These are phyloP conservation scores for Antechinus flavipes DNA, from an alignment of 2,113 vertebrate species.

Conservation along the genomic window DNA sequence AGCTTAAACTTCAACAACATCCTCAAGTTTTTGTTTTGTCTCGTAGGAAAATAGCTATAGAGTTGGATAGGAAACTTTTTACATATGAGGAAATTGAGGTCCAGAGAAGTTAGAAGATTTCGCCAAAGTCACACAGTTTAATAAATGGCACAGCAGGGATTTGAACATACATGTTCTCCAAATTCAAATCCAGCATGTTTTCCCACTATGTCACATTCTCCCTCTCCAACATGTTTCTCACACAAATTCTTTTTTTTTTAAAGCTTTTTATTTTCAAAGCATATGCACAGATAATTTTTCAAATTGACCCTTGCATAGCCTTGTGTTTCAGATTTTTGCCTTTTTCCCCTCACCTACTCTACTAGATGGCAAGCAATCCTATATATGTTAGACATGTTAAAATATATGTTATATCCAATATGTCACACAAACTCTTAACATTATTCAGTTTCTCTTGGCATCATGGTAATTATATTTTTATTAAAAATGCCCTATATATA, in stretches of 20 bases:
- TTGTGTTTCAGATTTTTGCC: too few species aligned
- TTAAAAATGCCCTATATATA: not conserved
- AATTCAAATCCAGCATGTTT: not conserved
- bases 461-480: not conserved
- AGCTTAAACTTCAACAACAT: not conserved
- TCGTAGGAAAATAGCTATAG: not conserved
- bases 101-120: not conserved
- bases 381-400: too few species aligned
- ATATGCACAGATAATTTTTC: too few species aligned
- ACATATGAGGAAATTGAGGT: not conserved
- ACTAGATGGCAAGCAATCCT: too few species aligned
- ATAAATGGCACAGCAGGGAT: not conserved
- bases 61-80: not conserved
- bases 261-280: too few species aligned
- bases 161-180: not conserved
- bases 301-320: too few species aligned
- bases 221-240: not conserved
- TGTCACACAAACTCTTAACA: not conserved
- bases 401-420: too few species aligned
- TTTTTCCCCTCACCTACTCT: too few species aligned
- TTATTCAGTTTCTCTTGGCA: conserved; percentile 16
- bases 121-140: not conserved
- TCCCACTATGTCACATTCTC: not conserved
- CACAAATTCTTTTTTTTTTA: not conserved
- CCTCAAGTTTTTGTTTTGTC: too few species aligned